Evolutionary conservation across 2,797 vertebrate genomes (phyloP), one percentile per base, ranked within the genome.

Genomic region (Enteromius radiatus): DNA sequence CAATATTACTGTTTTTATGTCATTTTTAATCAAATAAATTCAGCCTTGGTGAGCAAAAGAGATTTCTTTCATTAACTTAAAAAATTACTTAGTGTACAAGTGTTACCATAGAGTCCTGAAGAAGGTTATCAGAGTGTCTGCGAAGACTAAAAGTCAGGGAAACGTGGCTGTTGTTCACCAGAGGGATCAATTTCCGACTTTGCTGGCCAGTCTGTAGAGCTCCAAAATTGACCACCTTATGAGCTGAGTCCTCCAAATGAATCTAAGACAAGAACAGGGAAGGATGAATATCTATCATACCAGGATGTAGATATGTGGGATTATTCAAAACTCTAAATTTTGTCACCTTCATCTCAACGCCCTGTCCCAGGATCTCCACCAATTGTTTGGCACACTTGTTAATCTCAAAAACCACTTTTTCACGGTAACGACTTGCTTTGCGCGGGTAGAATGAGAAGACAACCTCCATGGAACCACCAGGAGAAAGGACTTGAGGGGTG

Each of bases 271-370:
- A 28, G 84, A 67, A 81, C 0, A 41, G 8, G 8, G n/a, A 12
- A 65, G 21, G 28, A 26, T 45, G 41, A 61, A n/a, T 45, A 26
- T n/a, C 12, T 19, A 26, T 64, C 41, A 19, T 5, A 45, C 36
- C 28, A 10, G 26, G 14, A 38, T 4, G 19, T 41, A 31, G 9
- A 36, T 7, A 47, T 63, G 33, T 28, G 41, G 6, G 19, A 52
- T 56, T 1, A 70, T 41, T 78, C 15, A 43, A 14, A 45, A 1
- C 26, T 38, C 26, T 3, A 11, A 31, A 21, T 21, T 68, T 75
- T 28, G 65, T 82, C 67, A 97, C 97, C 96, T 96, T 97, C 92
- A 97, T 89, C 86, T 96, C 92, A 0, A 91, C 85, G 75, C 97
- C 97, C 75, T 92, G 95, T 11, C 97, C 97, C 84, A 88, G 92